Conservation (phyloP, 2,888 invertebrate genomes). For the Colletes collaris region DNA sequence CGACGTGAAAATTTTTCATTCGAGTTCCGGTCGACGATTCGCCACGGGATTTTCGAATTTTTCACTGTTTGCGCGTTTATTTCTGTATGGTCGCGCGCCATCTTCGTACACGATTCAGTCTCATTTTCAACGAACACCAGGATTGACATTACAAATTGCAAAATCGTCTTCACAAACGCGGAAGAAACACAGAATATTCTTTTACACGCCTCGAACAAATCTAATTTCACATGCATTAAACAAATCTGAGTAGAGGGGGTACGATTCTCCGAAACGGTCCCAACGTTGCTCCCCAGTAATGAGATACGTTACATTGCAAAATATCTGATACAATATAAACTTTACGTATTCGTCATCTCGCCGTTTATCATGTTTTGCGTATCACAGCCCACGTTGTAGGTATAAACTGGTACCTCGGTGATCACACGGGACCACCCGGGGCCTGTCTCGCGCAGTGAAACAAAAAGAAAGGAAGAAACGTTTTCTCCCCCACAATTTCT, state of each 20-base stretch:
- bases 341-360: conserved; percentile 56
- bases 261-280: conserved; percentile 34
- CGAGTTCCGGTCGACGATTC: background rate
- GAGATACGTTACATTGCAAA: conserved; percentile 43
- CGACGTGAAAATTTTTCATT: background rate
- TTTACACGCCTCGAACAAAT: background rate
- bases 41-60: background rate
- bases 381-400: conserved; percentile 53
- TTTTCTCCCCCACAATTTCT: conserved; percentile 42
- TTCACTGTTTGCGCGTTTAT: background rate
- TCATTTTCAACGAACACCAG: too few relatives aligned
- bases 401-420: conserved; percentile 56
- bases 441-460: conserved; percentile 34
- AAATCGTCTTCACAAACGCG: too few relatives aligned
- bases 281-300: conserved; percentile 25
- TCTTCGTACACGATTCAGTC: too few relatives aligned
- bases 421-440: conserved; percentile 57
- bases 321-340: conserved; percentile 56
- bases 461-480: conserved; percentile 34
- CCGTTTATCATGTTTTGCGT: conserved; percentile 57
- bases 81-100: background rate
- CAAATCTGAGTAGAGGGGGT: background rate
- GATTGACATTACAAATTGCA: too few relatives aligned
- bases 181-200: background rate
- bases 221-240: background rate